Evolutionary conservation across 2,888 invertebrate species (phyloP).

Genomic region (Nebria brevicollis): DNA sequence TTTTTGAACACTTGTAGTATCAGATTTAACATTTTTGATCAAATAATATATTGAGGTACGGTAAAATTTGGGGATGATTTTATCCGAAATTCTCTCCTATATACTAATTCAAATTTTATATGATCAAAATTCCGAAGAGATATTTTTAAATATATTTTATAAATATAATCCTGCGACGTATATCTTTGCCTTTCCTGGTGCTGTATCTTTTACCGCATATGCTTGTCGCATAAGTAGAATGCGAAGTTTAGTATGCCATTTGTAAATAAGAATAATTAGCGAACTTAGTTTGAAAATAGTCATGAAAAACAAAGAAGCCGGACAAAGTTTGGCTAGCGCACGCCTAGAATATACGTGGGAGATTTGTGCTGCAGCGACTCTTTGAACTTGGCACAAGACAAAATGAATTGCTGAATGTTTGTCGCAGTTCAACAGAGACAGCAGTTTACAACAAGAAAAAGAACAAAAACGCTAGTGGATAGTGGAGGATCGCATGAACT

Average conservation of each 20-base stretch:
- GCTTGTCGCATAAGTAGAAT: neutral
- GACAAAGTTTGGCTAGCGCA: neutral
- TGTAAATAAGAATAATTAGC: constrained; percentile 9
- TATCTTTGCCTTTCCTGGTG: neutral
- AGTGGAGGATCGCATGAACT: constrained; percentile 29
- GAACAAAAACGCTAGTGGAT: neutral
- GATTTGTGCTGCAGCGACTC: constrained; percentile 1
- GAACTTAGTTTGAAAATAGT: neutral
- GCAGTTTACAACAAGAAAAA: constrained; percentile 23
- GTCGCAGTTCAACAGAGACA: constrained; percentile 22
- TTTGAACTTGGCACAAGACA: constrained; percentile 22
- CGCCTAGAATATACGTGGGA: neutral
- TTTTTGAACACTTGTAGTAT: neutral
- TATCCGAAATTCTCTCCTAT: no score
- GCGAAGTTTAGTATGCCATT: neutral
- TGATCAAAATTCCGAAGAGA: no score
- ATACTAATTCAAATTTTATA: no score
- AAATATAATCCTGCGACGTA: neutral
- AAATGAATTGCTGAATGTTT: constrained; percentile 41
- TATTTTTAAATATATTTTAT: no score
- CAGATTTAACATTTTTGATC: neutral
- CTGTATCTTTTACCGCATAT: neutral
- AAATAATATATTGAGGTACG: no score
- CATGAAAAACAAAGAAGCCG: constrained; percentile 2
- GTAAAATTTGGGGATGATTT: no score